Evolutionary conservation across 2,888 invertebrate species (phyloP).

Genomic region (Macaria liturata): DNA sequence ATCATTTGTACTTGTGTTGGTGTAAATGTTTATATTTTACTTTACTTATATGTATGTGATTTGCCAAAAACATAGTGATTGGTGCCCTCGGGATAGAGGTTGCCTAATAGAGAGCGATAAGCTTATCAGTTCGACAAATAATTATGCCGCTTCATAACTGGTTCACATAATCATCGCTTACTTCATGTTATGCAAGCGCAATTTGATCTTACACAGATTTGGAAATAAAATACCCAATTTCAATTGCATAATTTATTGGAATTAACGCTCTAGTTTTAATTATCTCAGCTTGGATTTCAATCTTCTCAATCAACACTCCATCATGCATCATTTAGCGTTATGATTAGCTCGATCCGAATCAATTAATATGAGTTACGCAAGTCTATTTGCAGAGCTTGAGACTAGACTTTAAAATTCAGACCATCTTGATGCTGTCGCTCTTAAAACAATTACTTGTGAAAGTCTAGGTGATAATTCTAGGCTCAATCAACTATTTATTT

Average conservation of each 20-base stretch:
- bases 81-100: too few relatives aligned
- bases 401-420: constrained; percentile 24
- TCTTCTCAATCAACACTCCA: constrained; percentile 9
- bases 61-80: too few relatives aligned
- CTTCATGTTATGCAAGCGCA: not conserved
- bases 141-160: too few relatives aligned
- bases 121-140: too few relatives aligned
- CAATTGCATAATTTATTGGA: constrained; percentile 10
- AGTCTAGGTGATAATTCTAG: too few relatives aligned
- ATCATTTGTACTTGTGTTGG: too few relatives aligned
- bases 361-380: constrained; percentile 17
- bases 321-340: constrained; percentile 6
- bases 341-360: constrained; percentile 10
- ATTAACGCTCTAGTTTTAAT: constrained; percentile 7
- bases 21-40: too few relatives aligned
- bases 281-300: constrained; percentile 3
- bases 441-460: too few relatives aligned
- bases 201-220: not conserved
- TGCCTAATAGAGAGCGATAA: too few relatives aligned
- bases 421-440: not conserved
- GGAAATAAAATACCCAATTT: constrained; percentile 1
- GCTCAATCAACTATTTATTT: too few relatives aligned
- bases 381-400: constrained; percentile 1
- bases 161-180: too few relatives aligned
- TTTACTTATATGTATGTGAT: too few relatives aligned